Percentiles rank a stretch among this genome's conserved stretches.
Conservation (phyloP, 37 sponge, comb jelly and placozoan genomes). For the Mnemiopsis leidyi region DNA sequence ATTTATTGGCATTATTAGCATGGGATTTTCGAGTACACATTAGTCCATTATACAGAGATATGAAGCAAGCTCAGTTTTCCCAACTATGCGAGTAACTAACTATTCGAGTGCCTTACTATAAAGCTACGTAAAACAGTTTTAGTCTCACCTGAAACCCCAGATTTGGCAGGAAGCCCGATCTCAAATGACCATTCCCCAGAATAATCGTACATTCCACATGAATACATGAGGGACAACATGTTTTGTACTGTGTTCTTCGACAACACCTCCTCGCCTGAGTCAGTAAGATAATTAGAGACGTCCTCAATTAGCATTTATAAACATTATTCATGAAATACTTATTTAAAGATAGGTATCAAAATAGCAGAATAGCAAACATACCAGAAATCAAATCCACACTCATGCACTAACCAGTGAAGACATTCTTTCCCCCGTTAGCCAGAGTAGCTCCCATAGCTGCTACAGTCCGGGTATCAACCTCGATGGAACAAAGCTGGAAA, state of each 20-base stretch:
- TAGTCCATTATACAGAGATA: too few relatives aligned
- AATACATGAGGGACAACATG: constrained; percentile 81
- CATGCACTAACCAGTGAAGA: constrained; percentile 58
- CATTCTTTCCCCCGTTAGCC: constrained; percentile 75
- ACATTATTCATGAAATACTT: background rate
- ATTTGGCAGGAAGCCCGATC: constrained; percentile 70
- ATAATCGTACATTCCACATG: constrained; percentile 89
- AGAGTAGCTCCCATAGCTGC: constrained; percentile 89
- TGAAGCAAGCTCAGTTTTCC: too few relatives aligned
- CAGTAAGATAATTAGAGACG: background rate
- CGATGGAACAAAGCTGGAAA: constrained; percentile 81
- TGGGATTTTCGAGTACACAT: too few relatives aligned
- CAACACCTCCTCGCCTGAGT: constrained; percentile 39
- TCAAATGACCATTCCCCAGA: constrained; percentile 83
- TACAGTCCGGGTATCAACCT: constrained; percentile 73
- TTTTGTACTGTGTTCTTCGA: constrained; percentile 68
- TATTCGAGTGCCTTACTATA: too few relatives aligned
- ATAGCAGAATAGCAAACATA: background rate
- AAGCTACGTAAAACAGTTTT: too few relatives aligned
- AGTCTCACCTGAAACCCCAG: constrained; percentile 62
- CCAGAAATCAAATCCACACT: too few relatives aligned
- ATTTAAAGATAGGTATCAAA: background rate
- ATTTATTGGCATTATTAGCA: too few relatives aligned
- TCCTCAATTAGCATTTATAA: background rate
- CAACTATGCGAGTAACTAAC: too few relatives aligned